phyloP scores from a whole-genome alignment of 1,140 invertebrate species.

The Drosophila nasuta region DNA sequence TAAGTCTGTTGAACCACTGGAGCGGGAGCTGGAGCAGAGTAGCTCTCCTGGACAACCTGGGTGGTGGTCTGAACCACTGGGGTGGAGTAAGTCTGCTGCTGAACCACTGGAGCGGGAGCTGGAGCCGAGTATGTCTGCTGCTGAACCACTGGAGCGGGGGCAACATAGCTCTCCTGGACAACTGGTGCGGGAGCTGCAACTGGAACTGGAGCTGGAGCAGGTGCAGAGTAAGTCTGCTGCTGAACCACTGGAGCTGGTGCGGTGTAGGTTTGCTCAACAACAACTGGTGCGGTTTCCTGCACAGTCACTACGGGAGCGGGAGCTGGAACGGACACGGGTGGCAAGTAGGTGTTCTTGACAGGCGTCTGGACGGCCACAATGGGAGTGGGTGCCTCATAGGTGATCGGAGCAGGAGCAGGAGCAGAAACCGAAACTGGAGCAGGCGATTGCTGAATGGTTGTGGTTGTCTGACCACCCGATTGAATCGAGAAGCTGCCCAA shows the following conservation, averaged over 20 bases:
- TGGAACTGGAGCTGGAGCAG: constrained; percentile 16
- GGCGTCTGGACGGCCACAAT: constrained; percentile 51
- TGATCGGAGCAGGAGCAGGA: constrained; percentile 37
- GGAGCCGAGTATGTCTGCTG: constrained; percentile 33
- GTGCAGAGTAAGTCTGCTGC: constrained; percentile 27
- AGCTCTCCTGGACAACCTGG: constrained; percentile 32
- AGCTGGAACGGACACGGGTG: constrained; percentile 35
- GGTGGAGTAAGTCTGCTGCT: constrained; percentile 30
- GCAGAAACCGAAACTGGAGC: constrained; percentile 1
- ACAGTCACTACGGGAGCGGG: constrained; percentile 6
- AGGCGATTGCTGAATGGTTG: constrained; percentile 9
- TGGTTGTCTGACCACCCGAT: constrained; percentile 22
- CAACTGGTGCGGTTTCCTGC: constrained; percentile 24
- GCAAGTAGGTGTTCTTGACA: constrained; percentile 52
- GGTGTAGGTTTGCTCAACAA: constrained; percentile 28
- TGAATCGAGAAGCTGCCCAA: constrained; percentile 70
- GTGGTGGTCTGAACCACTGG: constrained; percentile 28
- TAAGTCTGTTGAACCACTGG: constrained; percentile 33
- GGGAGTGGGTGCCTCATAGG: constrained; percentile 52
- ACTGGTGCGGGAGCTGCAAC: constrained; percentile 38
- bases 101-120: constrained; percentile 37
- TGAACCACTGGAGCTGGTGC: constrained; percentile 40
- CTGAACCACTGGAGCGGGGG: constrained; percentile 40
- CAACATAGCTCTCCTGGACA: constrained; percentile 32
- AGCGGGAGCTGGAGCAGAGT: constrained; percentile 26